Evolutionary conservation across 2,888 invertebrate genomes (phyloP), one percentile per base, ranked within the genome.

Genomic region (Synanthedon myopaeformis): DNA sequence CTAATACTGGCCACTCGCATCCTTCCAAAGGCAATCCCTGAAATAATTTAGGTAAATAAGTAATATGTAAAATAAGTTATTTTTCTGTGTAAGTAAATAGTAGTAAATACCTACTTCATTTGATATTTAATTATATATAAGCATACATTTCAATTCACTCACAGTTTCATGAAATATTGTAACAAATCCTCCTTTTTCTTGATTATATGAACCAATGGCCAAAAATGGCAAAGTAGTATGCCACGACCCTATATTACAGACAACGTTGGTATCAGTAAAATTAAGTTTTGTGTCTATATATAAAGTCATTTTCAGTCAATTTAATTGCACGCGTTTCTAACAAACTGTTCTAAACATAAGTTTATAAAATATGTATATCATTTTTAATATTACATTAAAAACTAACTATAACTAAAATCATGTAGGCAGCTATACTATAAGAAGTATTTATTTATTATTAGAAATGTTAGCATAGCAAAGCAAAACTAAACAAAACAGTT

Each of bases 101-200:
- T 23, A 23, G 23, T 23, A 5, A 23, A 10, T 35, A 35, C 35
- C 35, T 35, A 35, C 35, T 8, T 35, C 35, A 35, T 35, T 35
- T 35, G 35, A 45, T 45, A 45, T 13, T 45, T 5, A 45, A 45
- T n/a, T 45, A 45, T 42, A 49, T 2, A 51, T 12, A 12, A 42
- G 28, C 11, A 35, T 42, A 49, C 49, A 58, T 52, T 41, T 41
- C 28, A 42, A 3, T 45, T n/a, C 1, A 72, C 89, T 86, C 82
- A 95, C 95, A 77, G 92, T 90, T 82, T 97, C 96, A 69, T 95
- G 93, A 71, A 95, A 97, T 61, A 98, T 91, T 45, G 93, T 94
- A 3, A 97, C 94, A 60, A 93, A 93, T 59, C 97, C 97, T 28
- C 97, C 96, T 67, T 92, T 93, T 61, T 95, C 95, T 75, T 96